These are phyloP conservation scores for Calidris pugnax DNA, from an alignment of 2,113 vertebrate species.

Conservation along the genomic window DNA sequence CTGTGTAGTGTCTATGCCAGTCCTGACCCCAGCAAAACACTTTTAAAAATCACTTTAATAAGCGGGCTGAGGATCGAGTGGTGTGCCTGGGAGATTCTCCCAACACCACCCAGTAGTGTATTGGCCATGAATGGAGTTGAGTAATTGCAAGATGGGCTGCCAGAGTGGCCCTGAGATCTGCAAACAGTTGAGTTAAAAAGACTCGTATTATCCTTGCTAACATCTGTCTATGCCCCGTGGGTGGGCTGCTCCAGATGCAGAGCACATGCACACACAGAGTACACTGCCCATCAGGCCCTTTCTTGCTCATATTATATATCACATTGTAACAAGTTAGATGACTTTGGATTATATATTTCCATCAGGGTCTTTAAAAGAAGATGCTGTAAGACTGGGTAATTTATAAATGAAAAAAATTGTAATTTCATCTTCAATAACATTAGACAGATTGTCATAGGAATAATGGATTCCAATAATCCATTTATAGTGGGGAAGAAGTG, in stretches of 20 bases:
- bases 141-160: neutral
- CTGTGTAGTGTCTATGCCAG: neutral
- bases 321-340: neutral
- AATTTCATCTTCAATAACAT: neutral
- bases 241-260: neutral
- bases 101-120: neutral
- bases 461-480: neutral
- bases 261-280: neutral
- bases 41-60: neutral
- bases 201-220: neutral
- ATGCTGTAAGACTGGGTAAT: neutral
- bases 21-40: neutral
- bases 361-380: neutral
- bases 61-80: neutral
- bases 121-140: neutral
- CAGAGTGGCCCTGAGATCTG: neutral
- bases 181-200: neutral
- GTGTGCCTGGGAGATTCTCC: neutral
- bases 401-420: neutral
- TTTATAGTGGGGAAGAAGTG: neutral
- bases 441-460: neutral
- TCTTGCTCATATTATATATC: neutral
- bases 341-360: neutral
- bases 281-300: neutral
- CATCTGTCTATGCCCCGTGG: accelerated